Conservation (phyloP, 2,113 vertebrate genomes). For the Limnothrissa miodon region DNA sequence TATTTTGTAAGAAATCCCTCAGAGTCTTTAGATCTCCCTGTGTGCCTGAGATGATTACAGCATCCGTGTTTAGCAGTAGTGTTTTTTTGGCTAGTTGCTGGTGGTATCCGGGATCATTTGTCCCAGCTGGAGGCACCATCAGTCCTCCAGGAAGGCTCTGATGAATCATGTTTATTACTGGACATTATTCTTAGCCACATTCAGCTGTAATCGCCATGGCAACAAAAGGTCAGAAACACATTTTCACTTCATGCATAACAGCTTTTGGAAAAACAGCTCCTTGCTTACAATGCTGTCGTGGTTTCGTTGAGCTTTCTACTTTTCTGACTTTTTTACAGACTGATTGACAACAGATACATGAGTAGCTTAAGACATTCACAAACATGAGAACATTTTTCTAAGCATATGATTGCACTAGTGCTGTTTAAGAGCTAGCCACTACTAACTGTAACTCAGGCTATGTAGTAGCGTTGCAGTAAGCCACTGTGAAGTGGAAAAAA, state of each 20-base stretch:
- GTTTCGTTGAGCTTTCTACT: background rate
- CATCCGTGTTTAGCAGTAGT: background rate
- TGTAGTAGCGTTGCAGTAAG: background rate
- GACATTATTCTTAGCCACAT: background rate
- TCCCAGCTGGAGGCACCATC: background rate
- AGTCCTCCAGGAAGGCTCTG: background rate
- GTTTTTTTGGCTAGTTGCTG: background rate
- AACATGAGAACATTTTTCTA: background rate
- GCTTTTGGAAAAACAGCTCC: background rate
- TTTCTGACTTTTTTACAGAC: background rate
- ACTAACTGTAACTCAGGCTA: too few species aligned
- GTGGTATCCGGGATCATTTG: background rate
- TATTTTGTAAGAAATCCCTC: background rate
- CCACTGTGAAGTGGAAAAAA: background rate
- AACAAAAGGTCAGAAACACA: slow-evolving; percentile 8
- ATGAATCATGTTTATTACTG: background rate
- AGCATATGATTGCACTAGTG: background rate
- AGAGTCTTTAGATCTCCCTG: background rate
- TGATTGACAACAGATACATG: background rate
- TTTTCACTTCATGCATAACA: background rate
- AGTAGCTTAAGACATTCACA: background rate
- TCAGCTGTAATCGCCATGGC: background rate
- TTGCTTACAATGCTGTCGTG: background rate
- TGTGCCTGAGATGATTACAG: background rate
- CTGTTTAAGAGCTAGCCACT: background rate